Base-by-base conservation (phyloP, 2,113 vertebrate genomes). In the Hipposideros armiger region DNA sequence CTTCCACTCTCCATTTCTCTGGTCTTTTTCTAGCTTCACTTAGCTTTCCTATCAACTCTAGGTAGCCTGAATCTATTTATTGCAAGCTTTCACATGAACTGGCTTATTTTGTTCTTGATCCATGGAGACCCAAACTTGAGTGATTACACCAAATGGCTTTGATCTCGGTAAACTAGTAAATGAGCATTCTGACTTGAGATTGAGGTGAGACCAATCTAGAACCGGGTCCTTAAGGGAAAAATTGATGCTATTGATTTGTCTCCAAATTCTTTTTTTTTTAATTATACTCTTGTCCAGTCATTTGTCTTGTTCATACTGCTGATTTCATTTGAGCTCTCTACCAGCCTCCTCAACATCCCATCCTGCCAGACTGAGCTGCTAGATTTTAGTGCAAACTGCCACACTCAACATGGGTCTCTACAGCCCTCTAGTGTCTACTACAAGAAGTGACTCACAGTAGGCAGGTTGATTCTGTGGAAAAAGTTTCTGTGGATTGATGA, bases 351-450 rank as follows among this genome's bases (percentile, higher is more conserved):
- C 40, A 36, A 3, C 19, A 10, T 11, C 3, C 1, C 1, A 30
- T 86, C 47, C 67, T 50, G 60, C 26, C 24, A 32, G 28, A 3
- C 5, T 1, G 4, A 78, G n/a, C 4, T 3, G 52, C 32, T 50
- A 32, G 14, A 7, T 19, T 19, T 45, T 32, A 9, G 5, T 7
- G 15, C 62, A 64, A 83, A 36, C 24, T 19, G 45, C 7, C 50
- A 28, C 16, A 19, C 16, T 85, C 89, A 26, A 45, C 17, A 1
- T 24, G 3, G 10, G 13, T 67, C 50, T 87, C 81, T 76, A 54
- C 60, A 76, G 54, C 67, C 81, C 60, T 92, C 96, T 94, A 42
- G 47, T 81, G 91, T 74, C 28, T 30, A 60, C 4, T 77, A 5
- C 9, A 40, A 60, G 52, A 77, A 88, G 7, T 87, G 90, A 45